These are phyloP conservation scores for Phorcus lineatus DNA, from an alignment of 2,888 invertebrate genomes.

Conservation along the genomic window DNA sequence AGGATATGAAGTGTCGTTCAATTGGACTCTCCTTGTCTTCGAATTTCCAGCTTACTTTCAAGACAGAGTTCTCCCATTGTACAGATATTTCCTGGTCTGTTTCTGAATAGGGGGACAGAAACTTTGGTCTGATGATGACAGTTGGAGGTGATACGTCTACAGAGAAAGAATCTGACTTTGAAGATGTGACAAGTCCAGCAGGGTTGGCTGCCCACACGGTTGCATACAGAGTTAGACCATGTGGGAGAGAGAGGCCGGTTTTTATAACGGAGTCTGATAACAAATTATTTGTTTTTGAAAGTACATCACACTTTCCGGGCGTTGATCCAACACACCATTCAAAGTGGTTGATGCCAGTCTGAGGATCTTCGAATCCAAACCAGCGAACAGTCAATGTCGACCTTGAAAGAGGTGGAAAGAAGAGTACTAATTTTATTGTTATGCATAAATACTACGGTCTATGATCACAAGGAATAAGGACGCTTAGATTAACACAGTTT, in stretches of 20 bases:
- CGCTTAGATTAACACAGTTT: too few species aligned
- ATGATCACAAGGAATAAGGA: too few species aligned
- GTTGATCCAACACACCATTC: conserved; percentile 42
- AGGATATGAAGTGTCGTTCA: conserved; percentile 30
- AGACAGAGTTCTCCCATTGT: conserved; percentile 38
- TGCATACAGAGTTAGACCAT: background rate
- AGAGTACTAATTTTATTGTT: background rate
- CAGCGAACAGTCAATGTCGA: conserved; percentile 31
- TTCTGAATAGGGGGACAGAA: conserved; percentile 18
- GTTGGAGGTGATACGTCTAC: conserved; percentile 33
- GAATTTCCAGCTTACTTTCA: conserved; percentile 39
- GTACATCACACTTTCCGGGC: conserved; percentile 23
- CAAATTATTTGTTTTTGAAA: background rate
- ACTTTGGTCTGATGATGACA: conserved; percentile 20
- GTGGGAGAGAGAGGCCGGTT: conserved; percentile 8
- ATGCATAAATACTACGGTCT: background rate
- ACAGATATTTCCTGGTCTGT: background rate
- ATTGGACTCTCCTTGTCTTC: conserved; percentile 43
- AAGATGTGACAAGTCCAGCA: background rate
- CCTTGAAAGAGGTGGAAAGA: conserved; percentile 27
- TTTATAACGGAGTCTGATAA: conserved; percentile 27
- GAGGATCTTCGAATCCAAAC: conserved; percentile 46
- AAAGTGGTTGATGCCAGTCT: conserved; percentile 46
- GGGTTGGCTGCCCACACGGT: conserved; percentile 15
- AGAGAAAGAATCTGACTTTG: conserved; percentile 1